A percentile compares a stretch with the other conserved stretches of the same genome.
Evolutionary conservation across 2,888 invertebrate species (phyloP).

Genomic region (Perdita meconis): DNA sequence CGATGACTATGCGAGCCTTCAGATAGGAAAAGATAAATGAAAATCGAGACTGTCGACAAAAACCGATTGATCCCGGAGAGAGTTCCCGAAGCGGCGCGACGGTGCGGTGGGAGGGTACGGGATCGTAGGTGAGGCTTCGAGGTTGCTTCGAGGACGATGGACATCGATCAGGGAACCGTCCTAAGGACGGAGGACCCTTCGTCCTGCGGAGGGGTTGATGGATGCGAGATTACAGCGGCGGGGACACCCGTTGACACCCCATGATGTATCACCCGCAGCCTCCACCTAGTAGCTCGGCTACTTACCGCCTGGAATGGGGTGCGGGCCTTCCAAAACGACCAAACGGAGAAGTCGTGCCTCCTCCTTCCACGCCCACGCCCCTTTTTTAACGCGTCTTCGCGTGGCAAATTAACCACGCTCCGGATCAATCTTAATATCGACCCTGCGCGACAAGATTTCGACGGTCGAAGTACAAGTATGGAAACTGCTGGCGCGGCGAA

Average conservation of each 20-base stretch:
- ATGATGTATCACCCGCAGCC: slow-evolving; percentile 78
- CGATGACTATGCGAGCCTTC: slow-evolving; percentile 62
- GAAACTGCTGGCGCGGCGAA: no score
- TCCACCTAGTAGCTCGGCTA: slow-evolving; percentile 69
- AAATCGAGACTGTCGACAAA: slow-evolving; percentile 68
- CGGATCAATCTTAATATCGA: slow-evolving; percentile 18
- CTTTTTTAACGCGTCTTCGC: slow-evolving; percentile 7
- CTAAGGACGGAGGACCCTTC: slow-evolving; percentile 63
- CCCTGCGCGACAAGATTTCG: slow-evolving; percentile 1
- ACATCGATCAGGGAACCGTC: slow-evolving; percentile 80
- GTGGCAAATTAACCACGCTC: slow-evolving; percentile 26
- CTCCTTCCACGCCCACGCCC: slow-evolving; percentile 11
- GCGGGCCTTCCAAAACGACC: slow-evolving; percentile 47
- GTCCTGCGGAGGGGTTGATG: slow-evolving; percentile 79
- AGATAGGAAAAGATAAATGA: slow-evolving; percentile 70
- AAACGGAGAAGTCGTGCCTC: slow-evolving; percentile 52
- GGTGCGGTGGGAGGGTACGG: slow-evolving; percentile 22
- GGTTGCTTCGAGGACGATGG: slow-evolving; percentile 68
- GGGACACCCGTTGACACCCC: slow-evolving; percentile 79
- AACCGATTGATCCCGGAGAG: slow-evolving; percentile 68
- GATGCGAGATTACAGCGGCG: slow-evolving; percentile 82
- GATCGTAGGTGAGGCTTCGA: slow-evolving; percentile 65
- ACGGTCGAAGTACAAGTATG: no score
- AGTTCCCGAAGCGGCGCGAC: no score
- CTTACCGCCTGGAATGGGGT: slow-evolving; percentile 67